Evolutionary conservation across 2,888 invertebrate species (phyloP).

Genomic region (Dasypolia templi): DNA sequence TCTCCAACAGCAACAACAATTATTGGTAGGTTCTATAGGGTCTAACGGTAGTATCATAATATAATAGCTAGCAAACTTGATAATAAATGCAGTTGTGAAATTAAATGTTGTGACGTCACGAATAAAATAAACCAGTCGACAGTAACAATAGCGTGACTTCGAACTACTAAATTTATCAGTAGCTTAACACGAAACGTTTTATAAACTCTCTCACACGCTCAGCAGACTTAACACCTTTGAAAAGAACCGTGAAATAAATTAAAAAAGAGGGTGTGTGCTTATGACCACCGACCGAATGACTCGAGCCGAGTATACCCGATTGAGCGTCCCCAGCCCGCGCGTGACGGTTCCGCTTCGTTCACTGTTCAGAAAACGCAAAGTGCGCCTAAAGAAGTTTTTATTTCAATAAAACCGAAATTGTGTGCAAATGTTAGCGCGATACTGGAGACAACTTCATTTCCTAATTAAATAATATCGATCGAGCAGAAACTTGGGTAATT

Average conservation of each 20-base stretch:
- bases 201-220: slow-evolving; percentile 59
- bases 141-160: slow-evolving; percentile 60
- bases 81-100: slow-evolving; percentile 23
- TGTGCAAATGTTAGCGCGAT: slow-evolving; percentile 51
- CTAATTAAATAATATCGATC: slow-evolving; percentile 87
- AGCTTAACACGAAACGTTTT: slow-evolving; percentile 56
- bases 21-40: not conserved
- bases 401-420: slow-evolving; percentile 36
- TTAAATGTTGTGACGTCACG: slow-evolving; percentile 25
- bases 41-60: not conserved
- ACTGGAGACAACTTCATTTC: slow-evolving; percentile 71
- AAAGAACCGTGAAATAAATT: slow-evolving; percentile 50
- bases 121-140: slow-evolving; percentile 54
- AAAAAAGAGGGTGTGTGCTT: not conserved
- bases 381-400: not conserved
- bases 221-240: slow-evolving; percentile 48
- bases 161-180: slow-evolving; percentile 62
- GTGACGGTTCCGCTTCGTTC: not conserved
- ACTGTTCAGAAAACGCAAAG: not conserved
- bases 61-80: slow-evolving; percentile 3
- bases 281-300: not conserved
- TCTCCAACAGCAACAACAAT: not conserved
- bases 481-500: slow-evolving; percentile 84
- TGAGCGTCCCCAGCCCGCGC: no score
- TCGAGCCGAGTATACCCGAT: not conserved